Evolutionary conservation across 1,140 invertebrate species (phyloP), one percentile per base, ranked within the genome.

Genomic region (Calosoma granatense): DNA sequence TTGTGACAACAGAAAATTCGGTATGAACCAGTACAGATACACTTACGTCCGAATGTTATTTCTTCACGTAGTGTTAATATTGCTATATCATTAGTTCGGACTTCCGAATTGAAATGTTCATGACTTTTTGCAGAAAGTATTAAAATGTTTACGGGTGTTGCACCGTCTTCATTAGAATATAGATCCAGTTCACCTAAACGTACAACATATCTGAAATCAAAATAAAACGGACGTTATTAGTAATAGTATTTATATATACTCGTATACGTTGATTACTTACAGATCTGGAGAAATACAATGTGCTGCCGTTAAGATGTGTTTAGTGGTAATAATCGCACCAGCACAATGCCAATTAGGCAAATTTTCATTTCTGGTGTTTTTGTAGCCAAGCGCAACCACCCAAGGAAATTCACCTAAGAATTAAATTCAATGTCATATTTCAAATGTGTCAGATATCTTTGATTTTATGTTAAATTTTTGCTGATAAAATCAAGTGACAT

Each of bases 271-370:
- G n/a, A n/a, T 17, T 51, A 74, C 75, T 76, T 65, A 80, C 69
- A 85, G 66, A 56, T 79, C 77, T 9, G 70, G 69, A 26, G 80
- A 70, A 14, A 94, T 83, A 70, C 91, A 94, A 68, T 94, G 92
- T 0, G 80, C 88, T 2, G 91, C 90, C 1, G 91, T 93, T 2
- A 94, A 60, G 1, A 93, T 76, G 67, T 91, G 90, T 9, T 76
- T 71, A 0, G 75, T 62, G 11, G 83, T 83, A 51, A 95, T 79
- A 0, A 94, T 74, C 22, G 85, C 83, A 15, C 86, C 91, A 0
- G 87, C 91, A 69, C 92, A 95, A n/a, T 82, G 69, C 76, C 82
- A 88, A 61, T 73, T 71, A 0, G 76, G 64, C 57, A 67, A 70
- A 47, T 65, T 65, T 39, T 72, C 71, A 60, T 70, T 73, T n/a